Evolutionary conservation across 2,797 vertebrate species (phyloP), one percentile per base, ranked within the genome.

Genomic region (Pachyuromys duprasi): DNA sequence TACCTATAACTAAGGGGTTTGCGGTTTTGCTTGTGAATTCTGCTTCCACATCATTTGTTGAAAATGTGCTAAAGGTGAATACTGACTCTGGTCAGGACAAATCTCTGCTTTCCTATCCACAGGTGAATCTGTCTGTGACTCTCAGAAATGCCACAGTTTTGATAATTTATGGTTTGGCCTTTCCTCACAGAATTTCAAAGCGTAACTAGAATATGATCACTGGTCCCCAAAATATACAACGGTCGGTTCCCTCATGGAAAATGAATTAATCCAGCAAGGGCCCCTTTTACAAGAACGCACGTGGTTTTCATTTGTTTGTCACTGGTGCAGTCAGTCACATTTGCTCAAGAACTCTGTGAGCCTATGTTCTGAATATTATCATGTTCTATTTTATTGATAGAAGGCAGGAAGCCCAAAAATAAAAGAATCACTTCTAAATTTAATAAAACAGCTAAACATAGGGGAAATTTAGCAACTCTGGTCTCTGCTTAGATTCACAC

Each of bases 151-250:
- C 65, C 67, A 45, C 36, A 42, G 13, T 83, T 79, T 92, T 90
- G 67, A 86, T 72, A 80, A 88, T 79, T 84, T 75, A 81, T 1
- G 28, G 82, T 28, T 42, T 1, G 20, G 42, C n/a, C 6, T 28
- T 92, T 91, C 91, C 79, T 90, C 88, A 83, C 84, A 60, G 57
- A 9, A 42, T 69, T 81, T 65, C 33, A 78, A 89, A 39, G 78
- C 39, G 39, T 90, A 74, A 74, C 72, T 33, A 93, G 75, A 89
- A 45, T 53, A 49, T 5, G 82, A 65, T 24, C 11, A 20, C 60
- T 63, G n/a, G 31, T 36, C 86, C 26, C 20, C 57, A 60, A 86
- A 78, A 28, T 28, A 79, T 53, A 79, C 5, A 18, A 28, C 22
- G 42, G 65, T 84, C 53, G 70, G 55, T n/a, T 90, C 55, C 72